Conservation (phyloP, 1,140 invertebrate genomes). For the Pseudomyrmex flavicornis region DNA sequence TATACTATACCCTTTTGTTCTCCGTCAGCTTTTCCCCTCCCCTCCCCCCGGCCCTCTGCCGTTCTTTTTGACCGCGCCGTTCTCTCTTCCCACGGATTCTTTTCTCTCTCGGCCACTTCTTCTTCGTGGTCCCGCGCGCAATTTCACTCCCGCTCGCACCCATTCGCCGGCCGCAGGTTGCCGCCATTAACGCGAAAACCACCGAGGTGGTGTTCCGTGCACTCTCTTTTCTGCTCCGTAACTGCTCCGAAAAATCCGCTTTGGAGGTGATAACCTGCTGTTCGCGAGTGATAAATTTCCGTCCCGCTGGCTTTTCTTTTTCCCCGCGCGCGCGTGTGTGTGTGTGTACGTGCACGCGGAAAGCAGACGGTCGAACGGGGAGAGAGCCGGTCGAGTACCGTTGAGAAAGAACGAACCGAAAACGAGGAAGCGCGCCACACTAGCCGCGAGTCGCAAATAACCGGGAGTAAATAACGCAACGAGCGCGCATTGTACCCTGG, state of each 20-base stretch:
- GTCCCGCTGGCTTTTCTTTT: conserved; percentile 22
- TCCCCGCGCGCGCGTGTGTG: background rate
- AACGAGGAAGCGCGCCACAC: conserved; percentile 10
- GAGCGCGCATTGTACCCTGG: background rate
- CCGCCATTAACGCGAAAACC: conserved; percentile 62
- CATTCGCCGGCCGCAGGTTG: conserved; percentile 21
- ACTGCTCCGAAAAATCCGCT: conserved; percentile 61
- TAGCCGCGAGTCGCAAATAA: conserved; percentile 59
- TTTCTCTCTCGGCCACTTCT: background rate
- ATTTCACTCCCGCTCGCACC: conserved; percentile 12
- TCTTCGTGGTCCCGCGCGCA: background rate
- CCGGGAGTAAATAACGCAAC: conserved; percentile 60
- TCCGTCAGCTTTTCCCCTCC: background rate
- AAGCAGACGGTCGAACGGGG: too few relatives aligned
- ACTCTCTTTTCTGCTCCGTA: conserved; percentile 30
- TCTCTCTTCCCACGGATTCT: background rate
- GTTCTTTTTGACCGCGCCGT: conserved; percentile 22
- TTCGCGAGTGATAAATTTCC: conserved; percentile 65
- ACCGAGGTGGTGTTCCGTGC: conserved; percentile 3
- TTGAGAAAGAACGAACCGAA: conserved; percentile 15
- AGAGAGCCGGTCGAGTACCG: background rate
- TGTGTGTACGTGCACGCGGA: background rate
- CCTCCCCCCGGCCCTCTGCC: background rate
- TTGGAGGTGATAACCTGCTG: conserved; percentile 61
- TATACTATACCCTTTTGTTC: conserved; percentile 16